These are phyloP conservation scores for Dexiosoma caninum DNA, from an alignment of 2,888 invertebrate genomes.

Conservation along the genomic window DNA sequence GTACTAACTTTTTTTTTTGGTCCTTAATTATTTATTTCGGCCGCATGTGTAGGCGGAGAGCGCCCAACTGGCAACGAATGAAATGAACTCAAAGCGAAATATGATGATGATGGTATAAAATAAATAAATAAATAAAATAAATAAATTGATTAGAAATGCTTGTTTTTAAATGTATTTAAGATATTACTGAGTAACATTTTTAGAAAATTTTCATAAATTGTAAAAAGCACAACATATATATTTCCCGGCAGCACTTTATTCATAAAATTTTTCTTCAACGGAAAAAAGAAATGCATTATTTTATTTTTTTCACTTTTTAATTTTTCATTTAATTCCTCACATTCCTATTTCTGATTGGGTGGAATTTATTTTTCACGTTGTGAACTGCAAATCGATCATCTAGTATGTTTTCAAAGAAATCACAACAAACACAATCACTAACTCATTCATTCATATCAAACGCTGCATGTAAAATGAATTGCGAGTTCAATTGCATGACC, in stretches of 20 bases:
- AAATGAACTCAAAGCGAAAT: no score
- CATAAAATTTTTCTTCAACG: no score
- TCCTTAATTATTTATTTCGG: background rate
- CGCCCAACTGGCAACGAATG: background rate
- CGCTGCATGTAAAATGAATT: conserved; percentile 20
- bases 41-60: conserved; percentile 15
- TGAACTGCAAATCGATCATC: conserved; percentile 38
- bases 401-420: conserved; percentile 20
- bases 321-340: background rate
- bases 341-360: background rate
- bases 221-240: no score
- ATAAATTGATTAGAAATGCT: no score
- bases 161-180: background rate
- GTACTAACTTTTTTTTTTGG: no score
- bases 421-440: background rate
- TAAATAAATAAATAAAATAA: no score
- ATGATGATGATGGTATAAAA: background rate
- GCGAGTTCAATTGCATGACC: conserved; percentile 47
- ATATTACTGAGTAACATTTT: background rate
- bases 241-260: no score
- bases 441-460: background rate
- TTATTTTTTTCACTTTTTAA: background rate
- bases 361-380: conserved; percentile 29
- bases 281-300: no score
- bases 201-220: no score